These are phyloP conservation scores for Phoebastria nigripes DNA, from an alignment of 2,797 vertebrate species.

Conservation along the genomic window DNA sequence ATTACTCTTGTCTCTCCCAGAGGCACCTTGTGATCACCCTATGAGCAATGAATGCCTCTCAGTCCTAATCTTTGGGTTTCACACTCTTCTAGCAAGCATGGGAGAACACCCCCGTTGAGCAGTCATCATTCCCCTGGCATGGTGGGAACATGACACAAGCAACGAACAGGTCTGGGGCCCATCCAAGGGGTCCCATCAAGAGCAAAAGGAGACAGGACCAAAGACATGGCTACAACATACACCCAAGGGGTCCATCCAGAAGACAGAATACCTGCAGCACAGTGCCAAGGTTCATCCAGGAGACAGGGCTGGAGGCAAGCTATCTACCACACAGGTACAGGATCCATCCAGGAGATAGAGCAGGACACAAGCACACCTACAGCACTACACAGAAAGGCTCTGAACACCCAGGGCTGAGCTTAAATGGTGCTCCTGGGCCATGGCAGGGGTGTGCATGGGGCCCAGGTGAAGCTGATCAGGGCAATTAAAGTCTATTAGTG, in stretches of 20 bases:
- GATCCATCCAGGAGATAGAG: not conserved
- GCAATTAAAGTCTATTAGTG: not conserved
- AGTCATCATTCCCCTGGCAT: not conserved
- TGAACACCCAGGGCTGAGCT: not conserved
- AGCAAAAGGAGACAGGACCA: not conserved
- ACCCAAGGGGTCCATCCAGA: not conserved
- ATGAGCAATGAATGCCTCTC: not conserved
- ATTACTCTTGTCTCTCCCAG: not conserved
- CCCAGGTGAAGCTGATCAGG: not conserved
- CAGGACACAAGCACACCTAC: not conserved
- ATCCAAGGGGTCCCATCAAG: not conserved
- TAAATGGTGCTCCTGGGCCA: not conserved
- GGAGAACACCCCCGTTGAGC: not conserved
- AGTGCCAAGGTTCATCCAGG: not conserved
- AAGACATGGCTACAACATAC: not conserved
- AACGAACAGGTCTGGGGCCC: not conserved
- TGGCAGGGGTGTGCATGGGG: not conserved
- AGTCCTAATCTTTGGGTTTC: not conserved
- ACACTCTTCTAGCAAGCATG: not conserved
- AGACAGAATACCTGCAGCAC: not conserved
- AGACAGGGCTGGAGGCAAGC: not conserved
- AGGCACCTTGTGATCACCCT: not conserved
- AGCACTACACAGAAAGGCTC: not conserved
- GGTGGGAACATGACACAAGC: not conserved
- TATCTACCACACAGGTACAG: not conserved